Evolutionary conservation across 2,888 invertebrate genomes (phyloP), one percentile per base, ranked within the genome.

Genomic region (Punctoribates punctum): DNA sequence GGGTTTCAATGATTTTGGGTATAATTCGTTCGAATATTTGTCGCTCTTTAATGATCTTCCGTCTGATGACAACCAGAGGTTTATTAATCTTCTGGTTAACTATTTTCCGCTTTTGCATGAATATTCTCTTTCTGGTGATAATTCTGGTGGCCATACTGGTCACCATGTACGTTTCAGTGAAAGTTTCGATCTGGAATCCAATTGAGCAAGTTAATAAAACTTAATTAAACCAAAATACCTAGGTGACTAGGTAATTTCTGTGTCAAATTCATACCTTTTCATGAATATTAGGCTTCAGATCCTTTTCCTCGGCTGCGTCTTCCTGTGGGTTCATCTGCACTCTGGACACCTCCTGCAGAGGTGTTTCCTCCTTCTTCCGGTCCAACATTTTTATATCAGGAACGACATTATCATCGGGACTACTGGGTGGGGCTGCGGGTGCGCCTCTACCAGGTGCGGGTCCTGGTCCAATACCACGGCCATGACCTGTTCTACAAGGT

Each of bases 21-120:
- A 65, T 29, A 23, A 65, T 34, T n/a, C 62, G 20, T 17, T 65
- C 62, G 15, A 65, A 65, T 29, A 65, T 17, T 29, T 65, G 62
- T 29, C 34, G 20, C 29, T 65, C 62, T 15, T 65, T 65, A n/a
- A 65, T 29, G 23, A 65, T n/a, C 25, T 65, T 65, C 25, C 62
- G 20, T n/a, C 62, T 2, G 11, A 65, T 34, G 25, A 65, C n/a
- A 11, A 65, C 29, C 1, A 65, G 4, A 9, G 62, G 62, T 65
- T 65, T n/a, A 17, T 29, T 65, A 4, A 65, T 34, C 15, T 34
- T 65, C 62, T 65, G 62, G n/a, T 65, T 65, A 29, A 65, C 29
- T 15, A 65, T 29, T 29, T 65, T 65, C 17, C 62, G 2, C 25
- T 27, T 6, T 29, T 65, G 62, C 27, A 65, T 34, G n/a, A 65